These are phyloP conservation scores for Stigmatopora argus DNA, from an alignment of 2,113 vertebrate species.

Conservation along the genomic window DNA sequence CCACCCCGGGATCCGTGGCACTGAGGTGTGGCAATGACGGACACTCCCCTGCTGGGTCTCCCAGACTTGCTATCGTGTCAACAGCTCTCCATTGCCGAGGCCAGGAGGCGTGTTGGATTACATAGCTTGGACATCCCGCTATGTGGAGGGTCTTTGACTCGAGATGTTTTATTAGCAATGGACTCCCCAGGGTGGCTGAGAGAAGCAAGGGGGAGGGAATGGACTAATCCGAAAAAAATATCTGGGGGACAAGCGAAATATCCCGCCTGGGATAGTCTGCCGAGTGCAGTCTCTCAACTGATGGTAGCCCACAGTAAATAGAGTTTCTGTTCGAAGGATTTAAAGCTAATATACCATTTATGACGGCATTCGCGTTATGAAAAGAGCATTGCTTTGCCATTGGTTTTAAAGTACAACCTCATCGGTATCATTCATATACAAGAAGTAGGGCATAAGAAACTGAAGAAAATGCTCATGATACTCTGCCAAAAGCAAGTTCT, in stretches of 20 bases:
- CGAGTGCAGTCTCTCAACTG: slow-evolving; percentile 50
- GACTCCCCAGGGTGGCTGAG: slow-evolving; percentile 45
- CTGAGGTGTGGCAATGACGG: slow-evolving; percentile 46
- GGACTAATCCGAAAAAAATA: slow-evolving; percentile 54
- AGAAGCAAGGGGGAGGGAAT: slow-evolving; percentile 25
- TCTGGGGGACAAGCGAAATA: slow-evolving; percentile 22
- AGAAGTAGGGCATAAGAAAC: too few species aligned
- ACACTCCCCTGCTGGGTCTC: slow-evolving; percentile 50
- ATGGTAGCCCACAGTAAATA: slow-evolving; percentile 42
- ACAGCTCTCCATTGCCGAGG: slow-evolving; percentile 53
- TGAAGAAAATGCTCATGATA: too few species aligned
- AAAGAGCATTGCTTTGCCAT: too few species aligned
- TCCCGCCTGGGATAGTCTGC: slow-evolving; percentile 51
- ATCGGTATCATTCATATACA: too few species aligned
- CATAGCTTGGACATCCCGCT: slow-evolving; percentile 36
- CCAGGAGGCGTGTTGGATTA: slow-evolving; percentile 47
- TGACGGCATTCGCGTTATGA: too few species aligned
- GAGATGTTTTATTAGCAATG: slow-evolving; percentile 59
- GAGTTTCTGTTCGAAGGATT: too few species aligned
- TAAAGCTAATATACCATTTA: too few species aligned
- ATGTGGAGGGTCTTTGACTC: slow-evolving; percentile 54
- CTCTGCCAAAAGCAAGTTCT: too few species aligned
- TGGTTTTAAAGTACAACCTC: too few species aligned
- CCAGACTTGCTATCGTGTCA: slow-evolving; percentile 59
- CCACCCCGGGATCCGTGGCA: slow-evolving; percentile 18